These are phyloP conservation scores for Suillia variegata DNA, from an alignment of 2,888 invertebrate species.

Conservation along the genomic window DNA sequence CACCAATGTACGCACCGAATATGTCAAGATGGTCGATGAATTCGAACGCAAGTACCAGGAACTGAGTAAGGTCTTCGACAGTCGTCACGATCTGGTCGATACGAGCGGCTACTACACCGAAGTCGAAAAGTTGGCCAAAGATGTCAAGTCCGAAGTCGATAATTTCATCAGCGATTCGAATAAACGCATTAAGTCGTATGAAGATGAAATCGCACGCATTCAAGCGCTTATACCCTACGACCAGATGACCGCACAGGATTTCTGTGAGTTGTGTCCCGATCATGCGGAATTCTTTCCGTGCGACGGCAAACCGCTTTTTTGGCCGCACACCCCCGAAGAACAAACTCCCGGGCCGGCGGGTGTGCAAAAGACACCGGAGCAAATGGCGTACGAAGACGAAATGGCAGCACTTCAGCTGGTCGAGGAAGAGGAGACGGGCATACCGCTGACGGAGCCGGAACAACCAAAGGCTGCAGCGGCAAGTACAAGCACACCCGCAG, in stretches of 20 bases:
- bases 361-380: too few relatives aligned
- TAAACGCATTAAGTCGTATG: slow-evolving; percentile 57
- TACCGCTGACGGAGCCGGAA: not conserved
- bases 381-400: not conserved
- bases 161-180: slow-evolving; percentile 43
- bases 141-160: slow-evolving; percentile 60
- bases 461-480: not conserved
- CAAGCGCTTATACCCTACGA: slow-evolving; percentile 72
- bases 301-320: slow-evolving; percentile 79
- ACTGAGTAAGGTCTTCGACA: slow-evolving; percentile 37
- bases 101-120: slow-evolving; percentile 53
- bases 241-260: slow-evolving; percentile 87
- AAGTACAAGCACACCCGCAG: too few relatives aligned
- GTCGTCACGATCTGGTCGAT: slow-evolving; percentile 38
- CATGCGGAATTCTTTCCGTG: slow-evolving; percentile 68
- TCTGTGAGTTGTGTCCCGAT: slow-evolving; percentile 73
- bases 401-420: not conserved
- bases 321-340: slow-evolving; percentile 78
- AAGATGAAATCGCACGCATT: slow-evolving; percentile 68
- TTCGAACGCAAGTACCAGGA: slow-evolving; percentile 78
- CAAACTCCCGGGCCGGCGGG: slow-evolving; percentile 59
- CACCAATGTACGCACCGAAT: slow-evolving; percentile 66
- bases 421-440: not conserved
- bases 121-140: slow-evolving; percentile 69
- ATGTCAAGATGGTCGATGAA: slow-evolving; percentile 78